Base-by-base conservation (phyloP, 2,113 vertebrate species). In the Nannobrachium achirus region DNA sequence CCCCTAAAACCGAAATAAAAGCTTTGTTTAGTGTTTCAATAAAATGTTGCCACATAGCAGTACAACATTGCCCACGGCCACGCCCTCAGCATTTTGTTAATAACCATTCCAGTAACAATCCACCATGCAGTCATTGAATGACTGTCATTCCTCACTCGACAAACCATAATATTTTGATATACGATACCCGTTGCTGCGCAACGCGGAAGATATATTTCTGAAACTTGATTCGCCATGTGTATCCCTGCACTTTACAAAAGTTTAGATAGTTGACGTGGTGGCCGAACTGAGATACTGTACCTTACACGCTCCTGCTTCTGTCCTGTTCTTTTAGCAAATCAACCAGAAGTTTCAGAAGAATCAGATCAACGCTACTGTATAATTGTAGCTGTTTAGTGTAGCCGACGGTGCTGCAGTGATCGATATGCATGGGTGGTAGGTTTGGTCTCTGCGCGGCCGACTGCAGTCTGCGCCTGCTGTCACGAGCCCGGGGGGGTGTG, bases 101-200 rank as follows among this genome's bases (percentile, higher is more conserved):
- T 33, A 33, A n/a, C n/a, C n/a, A n/a, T n/a, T n/a, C 25, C 25
- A 4, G 25, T 61, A 48, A 68, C 63, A 42, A 79, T 66, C 48
- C 49, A 16, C 59, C 44, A 33, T 4, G 4, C 41, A 60, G 39
- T 25, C 18, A 19, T 65, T n/a, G n/a, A n/a, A n/a, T n/a, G 60
- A 71, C 2, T 14, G 45, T 48, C 45, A 15, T 72, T 16, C 73
- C 63, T 63, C 3, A 33, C 59, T 48, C 4, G 1, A 38, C 63
- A 63, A 63, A 73, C 38, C 49, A 59, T 53, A 74, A 57, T 45
- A 65, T 62, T 70, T 62, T 59, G 67, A 33, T 33, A 33, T 33
- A 10, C 53, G 14, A 15, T 57, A 72, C 58, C 41, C 0, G 20
- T 33, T 33, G 50, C 75, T 81, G 57, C 55, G 8, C 71, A 81